Base-by-base conservation (phyloP, 1,140 invertebrate genomes). In the Dreissena polymorpha region DNA sequence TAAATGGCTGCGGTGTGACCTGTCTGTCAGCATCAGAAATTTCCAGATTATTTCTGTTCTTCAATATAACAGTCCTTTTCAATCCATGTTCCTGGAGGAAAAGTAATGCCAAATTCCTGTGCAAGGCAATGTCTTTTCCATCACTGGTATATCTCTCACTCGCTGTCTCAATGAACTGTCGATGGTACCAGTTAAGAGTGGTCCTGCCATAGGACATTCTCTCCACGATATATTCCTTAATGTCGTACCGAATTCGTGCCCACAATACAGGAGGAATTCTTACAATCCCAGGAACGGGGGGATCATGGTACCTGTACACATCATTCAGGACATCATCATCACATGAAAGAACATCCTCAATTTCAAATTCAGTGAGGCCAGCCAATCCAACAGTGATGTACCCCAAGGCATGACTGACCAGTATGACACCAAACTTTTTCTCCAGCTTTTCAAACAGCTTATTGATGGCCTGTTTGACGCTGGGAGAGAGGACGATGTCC, bases 101-200 rank as follows among this genome's bases (percentile, higher is more conserved):
- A 23, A 88, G 84, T 23, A 87, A 85, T 70, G 84, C 83, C 51
- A 91, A 65, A 21, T 86, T 86, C 50, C 65, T 81, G 63, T 91
- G 89, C 5, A 90, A 83, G 23, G 74, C 70, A 53, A 85, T 64
- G 1, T 80, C 86, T 13, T 83, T 76, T 8, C 73, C 77, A 21
- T 84, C 84, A 13, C 96, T 96, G 0, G 97, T 96, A 92, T 99
- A 99, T 65, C 98, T 93, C 91, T 98, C 97, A 71, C 95, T 95
- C 0, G 98, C 98, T 0, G 97, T 96, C 90, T 99, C 97, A 23
- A 97, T 94, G 91, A 99, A 99, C 93, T 99, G 98, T 79, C 98
- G 95, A 87, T 89, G 94, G 90, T 93, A 93, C 92, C 93, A 99
- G 92, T 98, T 99, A 93, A 99, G 95, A 0, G 99, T 98, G 27